Base-by-base conservation (phyloP, 2,797 vertebrate genomes). In the Gadopsis bispinosus region DNA sequence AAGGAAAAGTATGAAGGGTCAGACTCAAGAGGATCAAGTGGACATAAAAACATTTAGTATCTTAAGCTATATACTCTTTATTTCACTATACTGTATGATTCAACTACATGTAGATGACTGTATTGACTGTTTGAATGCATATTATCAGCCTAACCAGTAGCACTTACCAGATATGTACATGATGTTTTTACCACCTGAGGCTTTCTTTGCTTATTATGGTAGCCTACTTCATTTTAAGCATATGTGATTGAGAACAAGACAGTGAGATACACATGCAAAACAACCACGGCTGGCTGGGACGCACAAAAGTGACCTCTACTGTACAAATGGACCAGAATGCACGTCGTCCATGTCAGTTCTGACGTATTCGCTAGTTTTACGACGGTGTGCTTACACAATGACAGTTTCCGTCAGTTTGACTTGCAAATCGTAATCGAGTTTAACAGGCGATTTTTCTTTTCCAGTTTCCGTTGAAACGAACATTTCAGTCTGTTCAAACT, bases 321-420 rank as follows among this genome's bases (percentile, higher is more conserved):
- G 90, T 85, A 74, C 77, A 81, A 20, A 69, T 1, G 8, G 35
- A 31, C 62, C 33, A 35, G 47, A 55, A 37, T 19, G 69, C 59
- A 7, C 65, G 60, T 69, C 62, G 60, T 67, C 62, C 76, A 14
- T 64, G 83, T 77, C 81, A 51, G 60, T 6, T 56, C 60, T 91
- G 91, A 92, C 93, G 91, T 90, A 56, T 26, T 3, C 14, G 22
- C 74, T 77, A 56, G 67, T 89, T 93, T 94, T 94, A 93, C 93
- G 94, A 93, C 94, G 93, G 90, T 89, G 91, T 90, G 92, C 89
- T 92, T 88, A 88, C 85, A 87, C 92, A 89, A 91, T 91, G 87
- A 87, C 89, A 89, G 75, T 94, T 95, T 95, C 92, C 94, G 93
- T 93, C 84, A 93, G 61, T 86, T 88, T 84, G 80, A 87, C 88